Conservation (phyloP, 2,797 vertebrate genomes). For the Enteromius argenteus region DNA sequence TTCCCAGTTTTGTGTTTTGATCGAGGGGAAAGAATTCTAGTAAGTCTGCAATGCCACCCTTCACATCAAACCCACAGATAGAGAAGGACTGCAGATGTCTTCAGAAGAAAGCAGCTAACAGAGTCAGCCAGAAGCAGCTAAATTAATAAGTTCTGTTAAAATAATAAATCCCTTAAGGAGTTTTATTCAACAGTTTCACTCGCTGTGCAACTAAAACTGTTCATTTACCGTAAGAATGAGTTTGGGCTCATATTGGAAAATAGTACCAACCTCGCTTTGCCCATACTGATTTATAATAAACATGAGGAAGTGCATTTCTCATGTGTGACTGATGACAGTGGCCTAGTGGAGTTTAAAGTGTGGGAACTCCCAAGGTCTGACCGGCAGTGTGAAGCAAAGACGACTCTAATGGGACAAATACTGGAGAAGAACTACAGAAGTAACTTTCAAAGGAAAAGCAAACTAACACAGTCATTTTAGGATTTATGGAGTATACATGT, state of each 20-base stretch:
- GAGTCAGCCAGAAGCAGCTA: constrained; percentile 4
- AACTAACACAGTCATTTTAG: background rate
- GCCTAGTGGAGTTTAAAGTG: constrained; percentile 1
- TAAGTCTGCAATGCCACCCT: background rate
- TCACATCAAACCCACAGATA: constrained; percentile 18
- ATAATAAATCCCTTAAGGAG: constrained; percentile 26
- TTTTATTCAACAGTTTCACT: constrained; percentile 3
- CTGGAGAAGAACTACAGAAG: background rate
- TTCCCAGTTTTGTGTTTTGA: constrained; percentile 4
- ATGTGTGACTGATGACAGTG: constrained; percentile 20
- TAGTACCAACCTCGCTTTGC: background rate
- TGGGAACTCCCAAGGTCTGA: constrained; percentile 9
- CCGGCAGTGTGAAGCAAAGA: background rate
- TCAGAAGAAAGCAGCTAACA: background rate
- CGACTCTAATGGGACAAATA: background rate
- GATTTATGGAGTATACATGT: background rate
- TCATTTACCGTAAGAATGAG: background rate
- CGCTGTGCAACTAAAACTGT: constrained; percentile 9
- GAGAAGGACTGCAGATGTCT: constrained; percentile 4
- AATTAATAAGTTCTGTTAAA: constrained; percentile 17
- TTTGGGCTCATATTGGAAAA: background rate
- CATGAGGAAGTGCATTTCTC: background rate
- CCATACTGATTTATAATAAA: constrained; percentile 17
- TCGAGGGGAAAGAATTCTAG: background rate
- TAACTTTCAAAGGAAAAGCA: background rate